Conservation (phyloP, 1,140 invertebrate genomes). For the Pseudomyrmex pallidus region DNA sequence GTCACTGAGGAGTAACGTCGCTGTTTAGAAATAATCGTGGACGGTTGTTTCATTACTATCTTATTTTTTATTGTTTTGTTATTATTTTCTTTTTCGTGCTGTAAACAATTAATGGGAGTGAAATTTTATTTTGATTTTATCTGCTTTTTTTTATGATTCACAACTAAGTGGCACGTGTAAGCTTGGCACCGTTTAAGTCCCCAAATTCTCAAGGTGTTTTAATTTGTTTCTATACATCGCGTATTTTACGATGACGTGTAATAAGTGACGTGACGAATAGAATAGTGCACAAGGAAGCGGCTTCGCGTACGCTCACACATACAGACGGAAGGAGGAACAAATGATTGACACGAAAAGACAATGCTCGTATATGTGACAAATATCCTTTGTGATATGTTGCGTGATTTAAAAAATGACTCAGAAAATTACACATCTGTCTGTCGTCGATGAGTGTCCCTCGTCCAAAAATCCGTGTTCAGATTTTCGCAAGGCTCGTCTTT, state of each 20-base stretch:
- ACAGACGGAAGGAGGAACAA: slow-evolving; percentile 31
- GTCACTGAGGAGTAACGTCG: not conserved
- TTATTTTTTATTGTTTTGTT: not conserved
- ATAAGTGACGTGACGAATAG: not conserved
- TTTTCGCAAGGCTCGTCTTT: not conserved
- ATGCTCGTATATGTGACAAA: slow-evolving; percentile 44
- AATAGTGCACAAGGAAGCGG: not conserved
- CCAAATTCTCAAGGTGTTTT: not conserved
- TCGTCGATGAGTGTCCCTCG: not conserved
- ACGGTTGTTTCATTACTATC: not conserved
- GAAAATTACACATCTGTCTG: slow-evolving; percentile 9
- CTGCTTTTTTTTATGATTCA: no score
- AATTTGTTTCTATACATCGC: no score
- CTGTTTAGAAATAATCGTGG: not conserved
- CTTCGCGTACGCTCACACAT: slow-evolving; percentile 1
- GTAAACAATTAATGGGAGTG: not conserved
- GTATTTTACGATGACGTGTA: not conserved
- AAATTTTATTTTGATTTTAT: not conserved
- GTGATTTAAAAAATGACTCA: slow-evolving; percentile 55
- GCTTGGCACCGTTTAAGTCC: no score
- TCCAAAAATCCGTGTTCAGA: not conserved
- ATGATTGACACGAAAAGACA: slow-evolving; percentile 36
- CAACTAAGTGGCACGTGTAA: not conserved
- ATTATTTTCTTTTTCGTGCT: not conserved
- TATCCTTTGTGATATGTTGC: slow-evolving; percentile 68